Percentiles rank a stretch among this genome's conserved stretches.
phyloP scores from a whole-genome alignment of 1,140 invertebrate genomes.

The Gonioctena quinquepunctata region DNA sequence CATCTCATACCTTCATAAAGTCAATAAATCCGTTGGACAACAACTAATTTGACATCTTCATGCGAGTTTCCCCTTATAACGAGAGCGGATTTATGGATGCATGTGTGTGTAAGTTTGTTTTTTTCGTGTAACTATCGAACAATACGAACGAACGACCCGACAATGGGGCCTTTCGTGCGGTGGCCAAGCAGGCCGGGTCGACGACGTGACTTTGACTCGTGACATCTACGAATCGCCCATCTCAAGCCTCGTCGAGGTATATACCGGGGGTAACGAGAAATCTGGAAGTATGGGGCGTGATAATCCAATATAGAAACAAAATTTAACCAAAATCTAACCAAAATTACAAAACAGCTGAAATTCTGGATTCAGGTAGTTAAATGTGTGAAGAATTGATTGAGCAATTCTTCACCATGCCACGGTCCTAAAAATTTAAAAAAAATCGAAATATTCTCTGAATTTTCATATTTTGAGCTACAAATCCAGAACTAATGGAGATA shows the following conservation, averaged over 20 bases:
- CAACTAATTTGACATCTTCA: conserved; percentile 15
- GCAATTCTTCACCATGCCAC: too few species aligned
- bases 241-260: neutral
- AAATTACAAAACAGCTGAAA: too few species aligned
- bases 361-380: too few species aligned
- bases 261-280: too few species aligned
- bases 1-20: neutral
- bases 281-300: too few species aligned
- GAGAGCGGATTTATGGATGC: conserved; percentile 8
- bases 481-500: too few species aligned
- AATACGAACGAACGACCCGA: conserved; percentile 20
- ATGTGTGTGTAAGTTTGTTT: conserved; percentile 4
- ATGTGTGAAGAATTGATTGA: too few species aligned
- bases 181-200: conserved; percentile 36
- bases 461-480: too few species aligned
- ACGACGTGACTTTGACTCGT: conserved; percentile 35
- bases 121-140: conserved; percentile 3
- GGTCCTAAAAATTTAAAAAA: too few species aligned
- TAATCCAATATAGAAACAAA: too few species aligned
- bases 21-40: conserved; percentile 1
- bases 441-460: too few species aligned
- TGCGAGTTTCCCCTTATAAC: conserved; percentile 4
- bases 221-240: conserved; percentile 36
- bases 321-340: too few species aligned
- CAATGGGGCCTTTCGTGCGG: conserved; percentile 30